Evolutionary conservation across 2,797 vertebrate species (phyloP).

Genomic region (Sciurus carolinensis): DNA sequence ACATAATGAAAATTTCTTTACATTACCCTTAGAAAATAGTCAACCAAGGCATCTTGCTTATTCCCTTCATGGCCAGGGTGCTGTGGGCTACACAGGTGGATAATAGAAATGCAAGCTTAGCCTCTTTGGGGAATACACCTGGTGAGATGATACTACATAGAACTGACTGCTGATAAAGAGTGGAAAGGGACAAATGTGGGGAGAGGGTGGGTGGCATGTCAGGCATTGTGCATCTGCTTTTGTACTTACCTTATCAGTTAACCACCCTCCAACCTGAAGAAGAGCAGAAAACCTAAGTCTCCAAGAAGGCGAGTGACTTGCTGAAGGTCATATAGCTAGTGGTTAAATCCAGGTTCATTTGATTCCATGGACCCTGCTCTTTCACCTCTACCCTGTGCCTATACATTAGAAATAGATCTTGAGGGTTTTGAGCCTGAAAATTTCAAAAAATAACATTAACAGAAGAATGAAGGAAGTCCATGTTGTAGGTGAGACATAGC

Average conservation of each 20-base stretch:
- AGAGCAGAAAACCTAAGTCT: not conserved
- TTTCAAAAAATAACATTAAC: conserved; percentile 74
- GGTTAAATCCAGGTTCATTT: not conserved
- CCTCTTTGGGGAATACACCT: no score
- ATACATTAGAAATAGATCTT: conserved; percentile 57
- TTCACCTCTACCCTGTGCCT: not conserved
- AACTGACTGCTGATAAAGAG: no score
- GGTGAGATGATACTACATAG: no score
- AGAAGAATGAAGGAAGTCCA: conserved; percentile 30
- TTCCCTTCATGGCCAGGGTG: no score
- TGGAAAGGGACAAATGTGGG: no score
- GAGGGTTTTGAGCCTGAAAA: conserved; percentile 47
- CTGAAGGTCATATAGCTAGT: not conserved
- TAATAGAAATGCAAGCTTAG: not conserved
- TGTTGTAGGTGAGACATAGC: conserved; percentile 60
- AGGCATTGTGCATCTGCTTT: not conserved
- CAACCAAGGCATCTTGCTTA: not conserved
- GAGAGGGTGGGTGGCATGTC: rapidly evolving
- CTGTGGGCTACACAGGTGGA: not conserved
- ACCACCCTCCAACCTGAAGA: not conserved
- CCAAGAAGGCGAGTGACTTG: not conserved
- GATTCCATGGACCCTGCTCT: not conserved
- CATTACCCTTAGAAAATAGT: not conserved
- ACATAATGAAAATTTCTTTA: not conserved
- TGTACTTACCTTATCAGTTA: not conserved